phyloP scores from a whole-genome alignment of 2,888 invertebrate species.

The Ennomos erosarius region DNA sequence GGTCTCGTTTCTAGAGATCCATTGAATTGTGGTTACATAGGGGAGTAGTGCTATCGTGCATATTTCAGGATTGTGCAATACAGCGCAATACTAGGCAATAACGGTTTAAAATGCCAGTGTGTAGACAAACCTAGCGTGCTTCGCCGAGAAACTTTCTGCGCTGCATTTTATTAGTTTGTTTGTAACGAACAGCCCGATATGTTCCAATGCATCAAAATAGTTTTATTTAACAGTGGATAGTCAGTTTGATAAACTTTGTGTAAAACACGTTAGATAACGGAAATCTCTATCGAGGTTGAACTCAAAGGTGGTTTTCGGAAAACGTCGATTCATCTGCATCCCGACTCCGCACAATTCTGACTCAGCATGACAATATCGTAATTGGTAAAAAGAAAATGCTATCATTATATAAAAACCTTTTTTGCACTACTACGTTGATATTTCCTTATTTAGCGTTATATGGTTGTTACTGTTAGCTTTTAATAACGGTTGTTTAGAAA shows the following conservation, averaged over 20 bases:
- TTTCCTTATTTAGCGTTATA: slow-evolving; percentile 7
- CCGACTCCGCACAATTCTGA: too few relatives aligned
- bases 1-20: slow-evolving; percentile 8
- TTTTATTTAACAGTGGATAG: not conserved
- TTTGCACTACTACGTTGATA: slow-evolving; percentile 1
- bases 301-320: too few relatives aligned
- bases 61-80: slow-evolving; percentile 20
- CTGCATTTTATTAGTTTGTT: slow-evolving; percentile 18
- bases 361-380: too few relatives aligned
- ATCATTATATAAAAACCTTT: too few relatives aligned
- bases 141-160: slow-evolving; percentile 10
- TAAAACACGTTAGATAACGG: too few relatives aligned
- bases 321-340: too few relatives aligned
- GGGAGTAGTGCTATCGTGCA: slow-evolving; percentile 22
- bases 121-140: slow-evolving; percentile 10
- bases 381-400: too few relatives aligned
- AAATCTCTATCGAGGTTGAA: too few relatives aligned
- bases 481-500: slow-evolving; percentile 26
- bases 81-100: slow-evolving; percentile 12
- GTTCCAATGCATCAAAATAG: slow-evolving; percentile 11
- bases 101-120: slow-evolving; percentile 13
- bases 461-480: slow-evolving; percentile 15
- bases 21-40: slow-evolving; percentile 17
- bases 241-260: too few relatives aligned
- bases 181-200: not conserved